Base-by-base conservation (phyloP, 2,888 invertebrate genomes). In the Rhodophaea formosa region DNA sequence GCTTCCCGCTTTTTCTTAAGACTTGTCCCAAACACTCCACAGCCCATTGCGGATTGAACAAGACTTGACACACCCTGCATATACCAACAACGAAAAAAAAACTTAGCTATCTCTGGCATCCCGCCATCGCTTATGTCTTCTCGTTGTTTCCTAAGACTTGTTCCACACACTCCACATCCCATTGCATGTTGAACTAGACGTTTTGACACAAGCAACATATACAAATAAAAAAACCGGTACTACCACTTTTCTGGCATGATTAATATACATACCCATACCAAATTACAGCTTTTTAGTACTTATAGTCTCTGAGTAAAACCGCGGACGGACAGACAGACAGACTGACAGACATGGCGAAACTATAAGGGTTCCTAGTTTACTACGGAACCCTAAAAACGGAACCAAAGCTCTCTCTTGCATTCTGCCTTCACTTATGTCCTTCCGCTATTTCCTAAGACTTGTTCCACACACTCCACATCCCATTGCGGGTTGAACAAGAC, bases 401-500 rank as follows among this genome's bases (percentile, higher is more conserved):
- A n/a, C n/a, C n/a, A n/a, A 23, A 23, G 23, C 23, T 3, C 3
- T 23, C 2, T 23, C 23, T 23, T 23, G 23, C 23, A 23, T 3
- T 32, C 7, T 12, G 12, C 39, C 16, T 45, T n/a, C 23, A 5
- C 23, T 15, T 8, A 55, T 46, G 5, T 7, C 1, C 12, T 10
- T 7, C 39, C 59, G 58, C 57, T 61, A 5, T 3, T 32, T 32
- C 47, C 14, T 29, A 35, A 17, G 7, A 10, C 39, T 57, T 46
- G 29, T 44, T 53, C 45, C 42, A 46, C 7, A 14, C 8, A 17
- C 44, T 30, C 35, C 55, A 46, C 59, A 57, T 49, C 53, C 47
- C 56, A 42, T 29, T 14, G 32, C 42, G 58, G 52, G 59, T 51
- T 51, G 65, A 59, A 65, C 61, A 65, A 61, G 65, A 62, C 62